Evolutionary conservation across 2,888 invertebrate genomes (phyloP).

Genomic region (Volucella inflata): DNA sequence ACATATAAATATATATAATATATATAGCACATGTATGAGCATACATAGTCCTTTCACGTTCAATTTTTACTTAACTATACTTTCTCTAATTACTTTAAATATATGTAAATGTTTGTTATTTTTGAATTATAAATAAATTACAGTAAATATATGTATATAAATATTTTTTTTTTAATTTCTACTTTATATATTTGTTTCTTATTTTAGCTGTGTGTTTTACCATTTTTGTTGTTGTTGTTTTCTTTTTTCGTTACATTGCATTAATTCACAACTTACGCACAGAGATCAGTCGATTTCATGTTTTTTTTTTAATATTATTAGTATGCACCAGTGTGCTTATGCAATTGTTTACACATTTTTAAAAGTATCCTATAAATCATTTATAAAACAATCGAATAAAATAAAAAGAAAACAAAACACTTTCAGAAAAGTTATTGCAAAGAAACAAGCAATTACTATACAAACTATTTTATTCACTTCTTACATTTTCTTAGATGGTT

Average conservation of each 20-base stretch:
- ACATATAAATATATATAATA: too few relatives aligned
- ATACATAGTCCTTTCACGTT: not conserved
- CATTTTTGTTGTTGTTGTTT: not conserved
- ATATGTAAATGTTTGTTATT: constrained; percentile 15
- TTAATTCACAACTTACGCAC: constrained; percentile 51
- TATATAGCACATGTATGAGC: too few relatives aligned
- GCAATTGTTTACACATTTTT: too few relatives aligned
- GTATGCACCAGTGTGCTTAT: constrained; percentile 8
- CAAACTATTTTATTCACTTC: not conserved
- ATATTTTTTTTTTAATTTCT: constrained; percentile 32
- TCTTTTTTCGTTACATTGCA: constrained; percentile 28
- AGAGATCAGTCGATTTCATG: constrained; percentile 64
- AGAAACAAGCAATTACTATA: not conserved
- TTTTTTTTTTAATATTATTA: constrained; percentile 16
- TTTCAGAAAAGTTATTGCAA: not conserved
- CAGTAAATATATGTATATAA: constrained; percentile 35
- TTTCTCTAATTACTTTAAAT: constrained; percentile 14
- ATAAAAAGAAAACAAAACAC: constrained; percentile 3
- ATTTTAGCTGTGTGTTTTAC: not conserved
- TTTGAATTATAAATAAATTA: constrained; percentile 18
- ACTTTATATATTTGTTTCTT: constrained; percentile 5
- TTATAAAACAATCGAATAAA: not conserved
- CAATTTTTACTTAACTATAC: constrained; percentile 8
- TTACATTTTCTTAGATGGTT: constrained; percentile 25
- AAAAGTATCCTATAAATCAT: not conserved